Evolutionary conservation across 2,888 invertebrate species (phyloP).

Genomic region (Cenopis cana): DNA sequence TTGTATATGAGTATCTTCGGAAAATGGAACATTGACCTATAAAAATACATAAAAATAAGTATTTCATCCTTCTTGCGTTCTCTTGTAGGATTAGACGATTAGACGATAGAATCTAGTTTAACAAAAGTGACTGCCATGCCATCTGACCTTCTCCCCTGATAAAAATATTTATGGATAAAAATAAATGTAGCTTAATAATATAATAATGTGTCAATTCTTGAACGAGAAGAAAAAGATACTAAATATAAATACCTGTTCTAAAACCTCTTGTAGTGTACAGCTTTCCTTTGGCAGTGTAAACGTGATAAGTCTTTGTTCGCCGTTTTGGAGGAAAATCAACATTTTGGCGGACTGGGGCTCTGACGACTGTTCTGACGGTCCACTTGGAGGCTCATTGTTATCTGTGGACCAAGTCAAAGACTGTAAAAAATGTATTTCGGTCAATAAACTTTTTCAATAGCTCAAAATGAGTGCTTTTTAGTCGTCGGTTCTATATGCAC

Average conservation of each 20-base stretch:
- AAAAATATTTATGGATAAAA: background rate
- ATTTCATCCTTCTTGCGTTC: no score
- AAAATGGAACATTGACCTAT: constrained; percentile 89
- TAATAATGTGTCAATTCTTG: background rate
- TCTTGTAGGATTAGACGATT: no score
- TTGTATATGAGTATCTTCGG: constrained; percentile 89
- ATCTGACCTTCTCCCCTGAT: no score
- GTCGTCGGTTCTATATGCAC: no score
- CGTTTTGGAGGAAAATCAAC: constrained; percentile 90
- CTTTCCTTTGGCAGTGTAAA: constrained; percentile 93
- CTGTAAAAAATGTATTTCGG: background rate
- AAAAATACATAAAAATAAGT: constrained; percentile 49
- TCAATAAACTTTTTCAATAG: background rate
- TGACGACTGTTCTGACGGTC: constrained; percentile 75
- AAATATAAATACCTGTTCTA: constrained; percentile 87
- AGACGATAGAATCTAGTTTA: no score
- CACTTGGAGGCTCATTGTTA: constrained; percentile 68
- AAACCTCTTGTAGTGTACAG: constrained; percentile 92
- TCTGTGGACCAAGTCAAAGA: constrained; percentile 60
- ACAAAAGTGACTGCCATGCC: no score
- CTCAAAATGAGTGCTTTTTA: background rate
- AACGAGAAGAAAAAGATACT: background rate
- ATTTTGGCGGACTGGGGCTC: constrained; percentile 90
- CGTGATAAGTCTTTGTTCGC: constrained; percentile 92
- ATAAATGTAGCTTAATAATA: no score